Evolutionary conservation across 2,113 vertebrate species (phyloP).

Genomic region (Chionomys nivalis): DNA sequence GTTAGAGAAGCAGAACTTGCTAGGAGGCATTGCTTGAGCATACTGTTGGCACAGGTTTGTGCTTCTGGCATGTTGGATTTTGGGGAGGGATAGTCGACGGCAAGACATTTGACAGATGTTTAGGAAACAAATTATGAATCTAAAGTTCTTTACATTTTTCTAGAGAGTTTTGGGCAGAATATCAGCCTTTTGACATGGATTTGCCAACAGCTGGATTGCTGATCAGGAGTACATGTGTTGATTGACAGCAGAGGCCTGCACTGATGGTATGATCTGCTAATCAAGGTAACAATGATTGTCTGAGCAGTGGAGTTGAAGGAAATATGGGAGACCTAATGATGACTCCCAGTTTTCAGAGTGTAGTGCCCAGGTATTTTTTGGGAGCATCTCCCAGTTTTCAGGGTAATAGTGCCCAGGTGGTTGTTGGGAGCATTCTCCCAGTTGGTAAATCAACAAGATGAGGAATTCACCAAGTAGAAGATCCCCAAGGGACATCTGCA

Average conservation of each 20-base stretch:
- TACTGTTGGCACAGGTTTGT: background rate
- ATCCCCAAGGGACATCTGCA: background rate
- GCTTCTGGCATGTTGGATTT: background rate
- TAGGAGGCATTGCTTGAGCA: background rate
- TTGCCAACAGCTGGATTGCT: background rate
- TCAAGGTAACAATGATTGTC: background rate
- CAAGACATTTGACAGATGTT: background rate
- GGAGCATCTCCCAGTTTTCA: background rate
- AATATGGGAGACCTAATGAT: background rate
- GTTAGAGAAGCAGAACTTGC: background rate
- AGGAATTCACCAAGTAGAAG: background rate
- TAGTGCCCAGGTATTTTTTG: too few relatives aligned
- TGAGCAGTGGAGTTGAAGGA: background rate
- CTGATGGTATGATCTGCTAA: background rate
- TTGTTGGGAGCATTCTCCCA: background rate
- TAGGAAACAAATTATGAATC: conserved; percentile 3
- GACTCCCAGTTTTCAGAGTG: too few relatives aligned
- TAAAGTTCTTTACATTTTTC: background rate
- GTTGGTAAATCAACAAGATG: background rate
- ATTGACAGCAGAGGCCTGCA: background rate
- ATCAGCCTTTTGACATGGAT: background rate
- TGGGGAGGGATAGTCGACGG: background rate
- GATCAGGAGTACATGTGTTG: background rate
- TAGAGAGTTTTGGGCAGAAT: background rate
- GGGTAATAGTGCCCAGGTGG: background rate